These are phyloP conservation scores for cat (Felis catus) DNA, from an alignment of 2,113 vertebrate genomes.

Conservation along the genomic window DNA sequence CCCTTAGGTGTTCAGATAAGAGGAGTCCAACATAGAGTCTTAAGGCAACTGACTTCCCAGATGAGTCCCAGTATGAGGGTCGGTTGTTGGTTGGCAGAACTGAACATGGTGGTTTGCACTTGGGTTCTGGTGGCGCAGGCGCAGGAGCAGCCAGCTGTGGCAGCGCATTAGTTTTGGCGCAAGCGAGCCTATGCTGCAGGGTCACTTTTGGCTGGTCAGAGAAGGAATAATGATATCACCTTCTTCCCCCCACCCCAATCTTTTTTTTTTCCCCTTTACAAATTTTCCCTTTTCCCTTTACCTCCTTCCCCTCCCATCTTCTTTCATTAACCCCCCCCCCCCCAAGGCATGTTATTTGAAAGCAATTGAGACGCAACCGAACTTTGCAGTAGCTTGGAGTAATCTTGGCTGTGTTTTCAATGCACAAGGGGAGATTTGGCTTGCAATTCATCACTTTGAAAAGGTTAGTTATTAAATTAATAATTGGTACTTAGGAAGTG, in stretches of 20 bases:
- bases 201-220: conserved; percentile 98
- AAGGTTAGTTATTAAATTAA: conserved; percentile 87
- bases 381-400: conserved; percentile 99
- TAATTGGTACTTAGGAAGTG: conserved; percentile 57
- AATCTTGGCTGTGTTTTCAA: conserved; percentile 99
- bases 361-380: conserved; percentile 99
- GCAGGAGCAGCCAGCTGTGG: conserved; percentile 97
- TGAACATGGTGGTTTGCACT: conserved; percentile 93
- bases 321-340: conserved; percentile 88
- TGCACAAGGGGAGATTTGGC: conserved; percentile 99
- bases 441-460: conserved; percentile 99
- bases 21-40: background rate
- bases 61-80: conserved; percentile 19
- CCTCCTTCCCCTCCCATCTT: conserved; percentile 84
- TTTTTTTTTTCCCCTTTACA: conserved; percentile 87
- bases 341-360: conserved; percentile 99
- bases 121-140: conserved; percentile 97
- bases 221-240: conserved; percentile 92
- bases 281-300: conserved; percentile 87
- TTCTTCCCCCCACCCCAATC: conserved; percentile 86
- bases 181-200: conserved; percentile 98
- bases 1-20: background rate
- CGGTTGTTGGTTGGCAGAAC: conserved; percentile 85
- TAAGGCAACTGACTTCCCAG: background rate
- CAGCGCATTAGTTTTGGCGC: conserved; percentile 96